phyloP scores from a whole-genome alignment of 1,140 invertebrate genomes.

The Popillia japonica region DNA sequence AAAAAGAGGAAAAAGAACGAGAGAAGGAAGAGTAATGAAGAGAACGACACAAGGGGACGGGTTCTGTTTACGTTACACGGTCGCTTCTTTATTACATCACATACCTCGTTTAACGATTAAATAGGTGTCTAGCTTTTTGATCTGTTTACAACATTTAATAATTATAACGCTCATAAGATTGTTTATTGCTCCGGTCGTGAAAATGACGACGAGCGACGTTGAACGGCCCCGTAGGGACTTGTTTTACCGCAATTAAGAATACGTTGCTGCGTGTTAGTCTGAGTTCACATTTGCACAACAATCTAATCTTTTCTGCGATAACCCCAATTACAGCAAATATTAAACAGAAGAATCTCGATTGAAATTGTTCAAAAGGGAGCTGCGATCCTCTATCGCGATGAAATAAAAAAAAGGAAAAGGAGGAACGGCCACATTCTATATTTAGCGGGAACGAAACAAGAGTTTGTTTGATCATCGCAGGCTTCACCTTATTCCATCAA shows the following conservation, averaged over 20 bases:
- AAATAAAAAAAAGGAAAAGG: not conserved
- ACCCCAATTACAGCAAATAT: not conserved
- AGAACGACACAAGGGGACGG: not conserved
- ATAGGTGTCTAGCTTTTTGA: slow-evolving; percentile 34
- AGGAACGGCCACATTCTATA: not conserved
- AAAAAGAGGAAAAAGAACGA: slow-evolving; percentile 7
- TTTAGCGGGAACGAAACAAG: not conserved
- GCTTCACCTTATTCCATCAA: not conserved
- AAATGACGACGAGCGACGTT: not conserved
- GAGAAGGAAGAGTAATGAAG: not conserved
- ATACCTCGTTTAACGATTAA: slow-evolving; percentile 35
- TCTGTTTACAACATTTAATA: slow-evolving; percentile 31
- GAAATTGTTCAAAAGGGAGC: no score
- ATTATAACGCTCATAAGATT: not conserved
- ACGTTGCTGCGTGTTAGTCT: no score
- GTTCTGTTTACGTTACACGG: not conserved
- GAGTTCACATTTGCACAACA: no score
- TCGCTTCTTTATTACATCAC: slow-evolving; percentile 27
- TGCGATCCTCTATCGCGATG: not conserved
- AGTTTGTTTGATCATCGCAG: not conserved
- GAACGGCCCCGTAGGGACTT: not conserved
- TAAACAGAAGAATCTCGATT: no score
- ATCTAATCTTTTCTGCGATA: no score
- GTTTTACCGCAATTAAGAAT: no score
- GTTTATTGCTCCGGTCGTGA: not conserved